phyloP scores from a whole-genome alignment of 1,140 invertebrate genomes.

The Zaprionus capensis region DNA sequence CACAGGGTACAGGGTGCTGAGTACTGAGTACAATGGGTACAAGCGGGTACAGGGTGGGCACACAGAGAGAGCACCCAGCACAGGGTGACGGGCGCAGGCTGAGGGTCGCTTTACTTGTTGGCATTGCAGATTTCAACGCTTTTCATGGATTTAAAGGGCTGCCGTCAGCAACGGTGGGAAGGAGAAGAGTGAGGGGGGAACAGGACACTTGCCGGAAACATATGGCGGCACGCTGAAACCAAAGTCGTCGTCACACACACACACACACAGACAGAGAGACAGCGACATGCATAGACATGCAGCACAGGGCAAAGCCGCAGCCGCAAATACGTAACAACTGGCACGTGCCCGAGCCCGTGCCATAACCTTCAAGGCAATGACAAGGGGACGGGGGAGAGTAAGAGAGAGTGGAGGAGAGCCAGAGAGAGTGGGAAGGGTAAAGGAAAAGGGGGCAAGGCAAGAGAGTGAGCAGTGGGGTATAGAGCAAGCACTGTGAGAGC shows the following conservation, averaged over 20 bases:
- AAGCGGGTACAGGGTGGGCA: not conserved
- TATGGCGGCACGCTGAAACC: constrained; percentile 80
- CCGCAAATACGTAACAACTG: constrained; percentile 62
- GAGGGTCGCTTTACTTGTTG: constrained; percentile 60
- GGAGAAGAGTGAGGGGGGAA: constrained; percentile 6
- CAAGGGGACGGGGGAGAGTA: constrained; percentile 17
- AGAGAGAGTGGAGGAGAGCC: constrained; percentile 17
- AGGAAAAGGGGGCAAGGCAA: not conserved
- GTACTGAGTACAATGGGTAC: not conserved
- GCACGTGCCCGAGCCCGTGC: constrained; percentile 65
- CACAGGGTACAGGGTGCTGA: not conserved
- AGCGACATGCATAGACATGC: constrained; percentile 29
- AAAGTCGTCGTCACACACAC: constrained; percentile 60
- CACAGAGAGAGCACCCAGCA: not conserved
- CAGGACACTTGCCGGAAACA: constrained; percentile 79
- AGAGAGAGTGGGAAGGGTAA: constrained; percentile 12
- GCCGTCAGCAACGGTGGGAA: not conserved
- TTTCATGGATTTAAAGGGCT: constrained; percentile 57
- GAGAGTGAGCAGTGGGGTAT: constrained; percentile 17
- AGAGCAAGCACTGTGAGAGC: not conserved
- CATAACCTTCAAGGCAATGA: constrained; percentile 69
- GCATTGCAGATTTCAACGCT: constrained; percentile 76
- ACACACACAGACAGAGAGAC: constrained; percentile 24
- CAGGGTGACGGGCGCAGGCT: constrained; percentile 1
- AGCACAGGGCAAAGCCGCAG: constrained; percentile 55